Percentiles rank a stretch among this genome's conserved stretches.
These are phyloP conservation scores for Hirtodrosophila duncani DNA, from an alignment of 2,888 invertebrate species.

Conservation along the genomic window DNA sequence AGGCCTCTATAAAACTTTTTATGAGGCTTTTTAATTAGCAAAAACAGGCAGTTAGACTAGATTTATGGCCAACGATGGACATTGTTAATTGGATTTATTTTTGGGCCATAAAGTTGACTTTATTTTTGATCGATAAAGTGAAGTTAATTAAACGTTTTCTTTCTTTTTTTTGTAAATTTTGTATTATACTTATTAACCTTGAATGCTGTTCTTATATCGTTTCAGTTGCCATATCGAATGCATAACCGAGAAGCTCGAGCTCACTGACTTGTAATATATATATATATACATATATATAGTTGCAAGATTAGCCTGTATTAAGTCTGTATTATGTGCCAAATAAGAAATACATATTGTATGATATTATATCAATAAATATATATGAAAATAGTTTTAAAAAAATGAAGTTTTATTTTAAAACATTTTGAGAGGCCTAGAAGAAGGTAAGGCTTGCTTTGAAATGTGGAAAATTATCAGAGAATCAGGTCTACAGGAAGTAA, in stretches of 20 bases:
- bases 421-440: background rate
- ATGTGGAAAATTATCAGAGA: background rate
- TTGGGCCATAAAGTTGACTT: background rate
- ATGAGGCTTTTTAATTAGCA: constrained; percentile 55
- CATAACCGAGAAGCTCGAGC: no score
- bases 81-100: constrained; percentile 43
- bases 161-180: background rate
- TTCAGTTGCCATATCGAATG: constrained; percentile 31
- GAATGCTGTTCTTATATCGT: constrained; percentile 31
- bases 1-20: constrained; percentile 48
- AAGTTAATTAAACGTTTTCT: constrained; percentile 9
- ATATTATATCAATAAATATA: constrained; percentile 24
- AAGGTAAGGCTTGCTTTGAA: no score
- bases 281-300: background rate
- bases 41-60: constrained; percentile 44
- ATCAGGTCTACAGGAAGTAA: no score
- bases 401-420: background rate
- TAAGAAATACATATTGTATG: constrained; percentile 27
- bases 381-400: background rate
- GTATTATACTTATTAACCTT: no score
- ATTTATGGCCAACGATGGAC: constrained; percentile 36
- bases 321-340: constrained; percentile 60
- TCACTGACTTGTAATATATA: background rate
- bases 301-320: constrained; percentile 1
- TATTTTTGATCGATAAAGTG: background rate